A percentile compares a stretch with the other conserved stretches of the same genome.
Evolutionary conservation across 2,113 vertebrate species (phyloP).

Genomic region (Pionites leucogaster): DNA sequence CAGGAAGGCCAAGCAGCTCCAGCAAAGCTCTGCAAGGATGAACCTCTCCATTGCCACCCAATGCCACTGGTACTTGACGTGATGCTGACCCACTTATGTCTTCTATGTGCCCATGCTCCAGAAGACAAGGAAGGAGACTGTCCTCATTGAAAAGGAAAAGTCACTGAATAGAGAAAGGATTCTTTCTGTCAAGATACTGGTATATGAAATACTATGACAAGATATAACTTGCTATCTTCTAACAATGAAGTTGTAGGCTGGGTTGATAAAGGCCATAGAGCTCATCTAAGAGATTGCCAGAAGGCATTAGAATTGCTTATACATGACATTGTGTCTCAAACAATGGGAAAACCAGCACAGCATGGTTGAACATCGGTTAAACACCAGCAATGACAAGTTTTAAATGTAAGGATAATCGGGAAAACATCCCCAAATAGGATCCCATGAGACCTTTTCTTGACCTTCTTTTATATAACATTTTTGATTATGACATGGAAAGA

Average conservation of each 20-base stretch:
- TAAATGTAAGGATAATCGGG: background rate
- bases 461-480: background rate
- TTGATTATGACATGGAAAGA: background rate
- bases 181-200: background rate
- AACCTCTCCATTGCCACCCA: background rate
- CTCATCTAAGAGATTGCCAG: background rate
- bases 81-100: background rate
- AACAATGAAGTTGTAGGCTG: background rate
- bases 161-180: background rate
- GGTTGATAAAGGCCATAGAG: background rate
- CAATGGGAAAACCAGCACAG: background rate
- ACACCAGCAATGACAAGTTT: background rate
- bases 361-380: background rate
- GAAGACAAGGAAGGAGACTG: background rate
- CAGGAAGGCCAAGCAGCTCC: background rate
- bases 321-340: background rate
- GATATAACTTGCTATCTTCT: background rate
- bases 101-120: background rate
- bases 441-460: background rate
- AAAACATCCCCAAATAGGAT: background rate
- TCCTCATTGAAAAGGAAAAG: background rate
- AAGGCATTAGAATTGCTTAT: background rate
- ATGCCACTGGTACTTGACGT: too few species aligned
- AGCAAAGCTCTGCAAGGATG: background rate
- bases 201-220: background rate